Evolutionary conservation across 1,140 invertebrate genomes (phyloP).

Genomic region (Diorhabda sublineata): DNA sequence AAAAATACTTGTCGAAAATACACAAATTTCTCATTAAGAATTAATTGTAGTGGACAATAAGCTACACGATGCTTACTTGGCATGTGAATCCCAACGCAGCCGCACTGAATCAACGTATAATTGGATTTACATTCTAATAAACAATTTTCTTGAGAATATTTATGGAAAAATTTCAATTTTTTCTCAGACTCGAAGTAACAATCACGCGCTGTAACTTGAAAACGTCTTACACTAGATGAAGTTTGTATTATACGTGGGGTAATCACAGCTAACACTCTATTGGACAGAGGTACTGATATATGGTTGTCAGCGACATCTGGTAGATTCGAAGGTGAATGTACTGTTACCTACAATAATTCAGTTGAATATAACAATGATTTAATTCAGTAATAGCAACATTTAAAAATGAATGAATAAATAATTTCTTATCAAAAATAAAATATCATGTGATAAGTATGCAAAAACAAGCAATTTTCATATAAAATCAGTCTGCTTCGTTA

Average conservation of each 20-base stretch:
- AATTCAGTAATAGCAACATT: too few species aligned
- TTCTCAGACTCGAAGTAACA: slow-evolving; percentile 62
- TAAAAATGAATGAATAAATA: too few species aligned
- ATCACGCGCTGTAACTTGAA: slow-evolving; percentile 51
- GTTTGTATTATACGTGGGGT: slow-evolving; percentile 54
- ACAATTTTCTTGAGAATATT: slow-evolving; percentile 48
- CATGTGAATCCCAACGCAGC: slow-evolving; percentile 46
- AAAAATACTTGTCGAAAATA: too few species aligned
- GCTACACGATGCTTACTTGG: slow-evolving; percentile 38
- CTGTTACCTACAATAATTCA: slow-evolving; percentile 15
- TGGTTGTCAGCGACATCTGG: slow-evolving; percentile 41
- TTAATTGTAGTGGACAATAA: neutral
- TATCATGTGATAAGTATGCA: too few species aligned
- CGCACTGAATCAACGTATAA: slow-evolving; percentile 40
- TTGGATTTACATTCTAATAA: slow-evolving; percentile 47
- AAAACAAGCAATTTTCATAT: too few species aligned
- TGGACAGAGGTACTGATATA: slow-evolving; percentile 51
- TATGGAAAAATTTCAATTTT: slow-evolving; percentile 48
- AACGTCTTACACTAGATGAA: slow-evolving; percentile 46
- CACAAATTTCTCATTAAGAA: neutral
- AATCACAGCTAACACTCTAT: slow-evolving; percentile 52
- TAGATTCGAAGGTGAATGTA: slow-evolving; percentile 25
- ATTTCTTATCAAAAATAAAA: too few species aligned
- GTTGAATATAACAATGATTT: too few species aligned
- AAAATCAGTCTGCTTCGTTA: too few species aligned